Conservation (phyloP, 2,888 invertebrate genomes). For the Acleris laterana region DNA sequence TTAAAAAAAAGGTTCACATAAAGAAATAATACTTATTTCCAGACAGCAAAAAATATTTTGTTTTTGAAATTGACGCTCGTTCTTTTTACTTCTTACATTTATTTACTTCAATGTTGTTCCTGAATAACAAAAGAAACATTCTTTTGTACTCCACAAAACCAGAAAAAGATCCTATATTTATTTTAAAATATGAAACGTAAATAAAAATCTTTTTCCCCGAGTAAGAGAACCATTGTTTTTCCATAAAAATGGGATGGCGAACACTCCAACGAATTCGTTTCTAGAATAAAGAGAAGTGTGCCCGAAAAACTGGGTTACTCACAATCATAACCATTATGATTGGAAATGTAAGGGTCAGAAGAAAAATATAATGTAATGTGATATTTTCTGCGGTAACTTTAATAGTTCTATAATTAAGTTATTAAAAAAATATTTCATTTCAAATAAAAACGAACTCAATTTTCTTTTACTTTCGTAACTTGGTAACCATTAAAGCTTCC, state of each 20-base stretch:
- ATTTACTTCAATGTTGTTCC: neutral
- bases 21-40: too few species aligned
- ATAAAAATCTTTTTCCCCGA: constrained; percentile 1
- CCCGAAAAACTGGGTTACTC: neutral
- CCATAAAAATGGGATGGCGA: constrained; percentile 5
- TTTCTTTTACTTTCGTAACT: too few species aligned
- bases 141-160: constrained; percentile 4
- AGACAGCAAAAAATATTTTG: constrained; percentile 1
- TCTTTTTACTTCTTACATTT: neutral
- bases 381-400: too few species aligned
- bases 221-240: constrained; percentile 1
- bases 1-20: too few species aligned
- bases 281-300: neutral
- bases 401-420: too few species aligned
- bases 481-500: too few species aligned
- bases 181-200: neutral
- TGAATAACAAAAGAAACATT: constrained; percentile 1
- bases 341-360: too few species aligned
- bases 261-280: constrained; percentile 6
- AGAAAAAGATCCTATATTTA: constrained; percentile 13
- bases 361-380: too few species aligned
- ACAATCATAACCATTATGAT: too few species aligned
- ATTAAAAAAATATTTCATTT: too few species aligned
- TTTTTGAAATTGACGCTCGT: constrained; percentile 5
- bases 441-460: too few species aligned